Evolutionary conservation across 2,888 invertebrate genomes (phyloP), one percentile per base, ranked within the genome.

Genomic region (Rugalucina vietnamica): DNA sequence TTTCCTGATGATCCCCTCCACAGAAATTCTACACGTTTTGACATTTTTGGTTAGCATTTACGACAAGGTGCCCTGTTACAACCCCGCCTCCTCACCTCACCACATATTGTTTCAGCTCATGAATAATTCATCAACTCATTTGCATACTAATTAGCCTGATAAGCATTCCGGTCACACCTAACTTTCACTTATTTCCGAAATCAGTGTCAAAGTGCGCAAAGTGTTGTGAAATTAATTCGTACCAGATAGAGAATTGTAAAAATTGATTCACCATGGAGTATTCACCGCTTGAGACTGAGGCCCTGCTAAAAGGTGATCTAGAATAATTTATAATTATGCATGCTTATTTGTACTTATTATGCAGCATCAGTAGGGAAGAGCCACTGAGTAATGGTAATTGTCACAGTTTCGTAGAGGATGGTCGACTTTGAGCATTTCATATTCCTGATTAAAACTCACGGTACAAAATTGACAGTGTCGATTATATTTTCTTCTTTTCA

Each of bases 241-340:
- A 24, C 36, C 72, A 43, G 71, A 71, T n/a, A 79, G 80, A 71
- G 70, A 78, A 75, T 79, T 65, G 82, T 83, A 78, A 79, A 76
- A 84, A 81, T 85, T 81, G 82, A 87, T 87, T 85, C 74, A 83
- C 43, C 85, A 88, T 89, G 90, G 90, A 90, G 72, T 89, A 88
- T 80, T 81, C 89, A 27, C 83, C 77, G n/a, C 89, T 91, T 85
- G 92, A 92, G 73, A 88, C 90, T 27, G 92, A 92, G 75, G 90
- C 90, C 0, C 79, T 92, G n/a, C 69, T 91, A 27, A 91, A 91
- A 91, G 91, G 91, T 91, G 82, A 34, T 65, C 29, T 34, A 34
- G 65, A 65, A 65, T 65, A 65, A 65, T 65, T 34, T 18, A 34
- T 32, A 65, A 65, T 65, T 65, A 65, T 65, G 65, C 65, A 65